phyloP scores from a whole-genome alignment of 2,113 vertebrate species.

The Erpornis zantholeuca region DNA sequence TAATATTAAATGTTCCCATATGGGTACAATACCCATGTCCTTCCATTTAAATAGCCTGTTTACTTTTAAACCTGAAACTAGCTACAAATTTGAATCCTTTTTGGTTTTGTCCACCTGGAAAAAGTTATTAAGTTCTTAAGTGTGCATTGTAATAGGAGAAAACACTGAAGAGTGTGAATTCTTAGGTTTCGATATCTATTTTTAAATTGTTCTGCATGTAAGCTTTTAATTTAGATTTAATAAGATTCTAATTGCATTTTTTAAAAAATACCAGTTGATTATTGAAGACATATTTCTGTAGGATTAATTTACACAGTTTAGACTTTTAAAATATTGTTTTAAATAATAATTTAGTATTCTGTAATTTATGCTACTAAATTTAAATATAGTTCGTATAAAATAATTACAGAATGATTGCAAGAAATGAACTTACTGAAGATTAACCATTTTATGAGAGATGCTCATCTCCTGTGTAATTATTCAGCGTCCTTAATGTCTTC shows the following conservation, averaged over 20 bases:
- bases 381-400: neutral
- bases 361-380: slow-evolving; percentile 25
- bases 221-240: slow-evolving; percentile 68
- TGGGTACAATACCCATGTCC: neutral
- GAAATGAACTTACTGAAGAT: neutral
- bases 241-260: slow-evolving; percentile 55
- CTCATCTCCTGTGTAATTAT: neutral
- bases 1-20: slow-evolving; percentile 66
- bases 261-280: neutral
- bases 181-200: slow-evolving; percentile 66
- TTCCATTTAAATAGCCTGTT: slow-evolving; percentile 56
- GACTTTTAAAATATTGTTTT: slow-evolving; percentile 33
- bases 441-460: neutral
- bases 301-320: slow-evolving; percentile 14
- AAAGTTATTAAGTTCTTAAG: slow-evolving; percentile 52
- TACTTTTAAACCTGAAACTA: slow-evolving; percentile 66
- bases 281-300: slow-evolving; percentile 52
- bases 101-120: slow-evolving; percentile 62
- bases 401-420: neutral
- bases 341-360: slow-evolving; percentile 25
- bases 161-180: slow-evolving; percentile 43
- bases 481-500: neutral
- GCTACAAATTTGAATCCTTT: slow-evolving; percentile 47
- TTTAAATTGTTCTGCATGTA: slow-evolving; percentile 44
- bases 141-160: slow-evolving; percentile 36